Base-by-base conservation (phyloP, 2,888 invertebrate species). In the Chrysotoxum bicinctum region DNA sequence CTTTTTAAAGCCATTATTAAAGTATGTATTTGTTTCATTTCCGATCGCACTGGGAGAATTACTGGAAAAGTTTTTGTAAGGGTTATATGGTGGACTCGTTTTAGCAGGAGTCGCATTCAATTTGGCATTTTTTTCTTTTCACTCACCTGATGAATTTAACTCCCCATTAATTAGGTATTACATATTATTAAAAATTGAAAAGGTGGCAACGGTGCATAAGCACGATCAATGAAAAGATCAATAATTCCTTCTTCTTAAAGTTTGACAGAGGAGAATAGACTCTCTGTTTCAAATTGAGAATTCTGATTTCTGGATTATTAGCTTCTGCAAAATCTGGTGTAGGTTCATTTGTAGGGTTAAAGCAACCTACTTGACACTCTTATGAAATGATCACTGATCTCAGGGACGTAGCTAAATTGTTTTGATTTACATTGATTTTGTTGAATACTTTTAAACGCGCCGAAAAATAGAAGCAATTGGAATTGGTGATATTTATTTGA, bases 151-250 rank as follows among this genome's bases (percentile, higher is more conserved):
- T 64, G 7, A 45, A 45, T 16, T 45, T 64, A 30, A 64, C 45
- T 62, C 62, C 64, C 30, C 45, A 58, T 64, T 45, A 45, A 64
- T 64, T 45, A 48, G 48, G 21, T 56, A 16, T 35, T 12, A n/a
- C n/a, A n/a, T n/a, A n/a, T 56, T 16, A 14, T 35, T 21, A 19
- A 43, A n/a, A 45, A 32, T 9, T 45, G 26, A 43, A 62, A 43
- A 62, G 43, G 43, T 64, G 64, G 64, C 45, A 64, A 64, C 45
- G 64, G 30, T 45, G 45, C 14, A 19, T 19, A 16, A 30, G 45
- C 9, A 37, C 35, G 43, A 64, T 64, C 64, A 64, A 45, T 45
- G 21, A 10, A 43, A 43, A 23, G 26, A 60, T 60, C 60, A 40
- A 40, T n/a, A 50, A 3, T 60, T 14, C 2, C 23, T 16, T 35